Evolutionary conservation across 2,113 vertebrate species (phyloP).

Genomic region (Spea multiplicata): DNA sequence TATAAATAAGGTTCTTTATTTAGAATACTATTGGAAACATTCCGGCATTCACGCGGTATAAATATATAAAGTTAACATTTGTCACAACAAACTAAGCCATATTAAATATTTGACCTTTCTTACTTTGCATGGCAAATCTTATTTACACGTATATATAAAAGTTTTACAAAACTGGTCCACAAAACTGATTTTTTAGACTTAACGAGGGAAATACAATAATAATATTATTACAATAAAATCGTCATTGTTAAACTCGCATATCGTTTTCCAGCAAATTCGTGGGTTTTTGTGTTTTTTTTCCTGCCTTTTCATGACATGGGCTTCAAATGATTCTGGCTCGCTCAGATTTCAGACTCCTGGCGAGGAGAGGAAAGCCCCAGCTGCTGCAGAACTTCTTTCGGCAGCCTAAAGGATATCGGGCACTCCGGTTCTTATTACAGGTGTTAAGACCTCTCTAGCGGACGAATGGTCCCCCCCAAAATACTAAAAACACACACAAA

Average conservation of each 20-base stretch:
- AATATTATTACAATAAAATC: background rate
- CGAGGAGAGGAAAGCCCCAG: no score
- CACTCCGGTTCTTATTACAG: no score
- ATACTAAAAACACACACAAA: no score
- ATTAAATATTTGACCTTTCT: conserved; percentile 76
- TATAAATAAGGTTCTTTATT: conserved; percentile 91
- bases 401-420: no score
- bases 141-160: conserved; percentile 82
- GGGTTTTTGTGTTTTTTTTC: no score
- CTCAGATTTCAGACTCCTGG: no score
- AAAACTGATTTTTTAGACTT: conserved; percentile 59
- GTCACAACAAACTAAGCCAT: conserved; percentile 85
- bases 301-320: no score
- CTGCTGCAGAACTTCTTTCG: no score
- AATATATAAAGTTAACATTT: conserved; percentile 92
- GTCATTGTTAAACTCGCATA: background rate
- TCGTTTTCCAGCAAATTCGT: no score
- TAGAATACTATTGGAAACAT: conserved; percentile 68
- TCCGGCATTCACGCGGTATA: conserved; percentile 80
- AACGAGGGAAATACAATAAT: conserved; percentile 45
- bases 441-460: no score
- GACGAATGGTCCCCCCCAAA: no score
- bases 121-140: conserved; percentile 77
- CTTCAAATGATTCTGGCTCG: no score
- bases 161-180: conserved; percentile 80